phyloP scores from a whole-genome alignment of 1,140 invertebrate genomes.

The Drosophila setifemur region DNA sequence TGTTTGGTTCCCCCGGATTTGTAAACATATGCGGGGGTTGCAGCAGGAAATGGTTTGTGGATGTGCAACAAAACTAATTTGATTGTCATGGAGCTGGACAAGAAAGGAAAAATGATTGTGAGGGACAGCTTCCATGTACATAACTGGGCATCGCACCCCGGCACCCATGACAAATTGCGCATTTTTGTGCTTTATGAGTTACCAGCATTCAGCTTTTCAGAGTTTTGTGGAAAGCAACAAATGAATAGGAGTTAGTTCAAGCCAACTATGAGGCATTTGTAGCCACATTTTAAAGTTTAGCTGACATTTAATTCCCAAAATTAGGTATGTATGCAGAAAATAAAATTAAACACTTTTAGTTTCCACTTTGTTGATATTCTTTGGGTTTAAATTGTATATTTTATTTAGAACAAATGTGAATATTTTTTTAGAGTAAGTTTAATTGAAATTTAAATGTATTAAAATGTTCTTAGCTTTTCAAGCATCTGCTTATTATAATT shows the following conservation, averaged over 20 bases:
- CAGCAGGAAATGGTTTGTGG: conserved; percentile 7
- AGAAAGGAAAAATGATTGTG: conserved; percentile 6
- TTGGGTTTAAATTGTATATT: too few species aligned
- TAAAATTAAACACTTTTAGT: too few species aligned
- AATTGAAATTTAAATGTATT: too few species aligned
- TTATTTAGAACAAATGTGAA: too few species aligned
- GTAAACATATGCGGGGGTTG: conserved; percentile 21
- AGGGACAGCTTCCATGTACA: conserved; percentile 1
- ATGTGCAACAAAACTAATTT: conserved; percentile 45
- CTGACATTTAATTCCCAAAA: too few species aligned
- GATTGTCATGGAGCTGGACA: conserved; percentile 34
- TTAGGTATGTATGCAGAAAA: too few species aligned
- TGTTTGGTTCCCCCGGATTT: conserved; percentile 12
- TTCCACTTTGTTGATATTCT: too few species aligned
- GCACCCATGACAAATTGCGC: conserved; percentile 32
- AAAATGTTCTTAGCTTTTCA: too few species aligned
- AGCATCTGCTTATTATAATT: too few species aligned
- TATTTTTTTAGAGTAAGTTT: too few species aligned
- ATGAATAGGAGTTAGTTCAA: not conserved
- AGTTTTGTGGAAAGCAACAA: not conserved
- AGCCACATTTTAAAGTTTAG: not conserved
- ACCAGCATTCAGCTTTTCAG: not conserved
- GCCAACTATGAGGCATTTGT: too few species aligned
- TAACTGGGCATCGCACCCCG: conserved; percentile 8
- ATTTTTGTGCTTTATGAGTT: conserved; percentile 26